Evolutionary conservation across 2,113 vertebrate genomes (phyloP).

Genomic region (Chauna torquata): DNA sequence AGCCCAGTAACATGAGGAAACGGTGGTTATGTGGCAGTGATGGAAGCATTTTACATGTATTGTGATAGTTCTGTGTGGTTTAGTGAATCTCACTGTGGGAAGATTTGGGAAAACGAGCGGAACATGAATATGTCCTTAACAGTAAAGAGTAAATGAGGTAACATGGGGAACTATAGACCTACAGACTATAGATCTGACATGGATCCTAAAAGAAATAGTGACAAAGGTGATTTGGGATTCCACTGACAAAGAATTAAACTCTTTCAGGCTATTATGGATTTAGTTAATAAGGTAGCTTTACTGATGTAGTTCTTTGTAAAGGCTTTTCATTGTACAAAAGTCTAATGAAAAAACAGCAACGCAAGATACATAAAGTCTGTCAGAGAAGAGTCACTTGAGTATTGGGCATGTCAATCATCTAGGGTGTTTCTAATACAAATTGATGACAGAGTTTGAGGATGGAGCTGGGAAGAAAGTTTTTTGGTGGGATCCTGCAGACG

Average conservation of each 20-base stretch:
- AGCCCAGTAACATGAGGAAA: not conserved
- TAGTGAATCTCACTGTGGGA: not conserved
- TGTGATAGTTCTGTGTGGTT: not conserved
- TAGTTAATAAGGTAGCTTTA: not conserved
- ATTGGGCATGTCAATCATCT: not conserved
- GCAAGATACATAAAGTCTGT: not conserved
- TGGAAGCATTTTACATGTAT: not conserved
- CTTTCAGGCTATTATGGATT: not conserved
- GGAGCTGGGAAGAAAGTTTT: not conserved
- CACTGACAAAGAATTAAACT: not conserved
- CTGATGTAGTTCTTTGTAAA: not conserved
- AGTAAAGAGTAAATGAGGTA: not conserved
- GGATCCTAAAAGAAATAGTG: not conserved
- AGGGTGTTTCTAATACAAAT: not conserved
- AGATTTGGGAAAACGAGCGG: not conserved
- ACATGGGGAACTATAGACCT: not conserved
- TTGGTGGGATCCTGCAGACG: not conserved
- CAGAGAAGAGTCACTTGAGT: not conserved
- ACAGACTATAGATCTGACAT: not conserved
- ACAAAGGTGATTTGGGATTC: not conserved
- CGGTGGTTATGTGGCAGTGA: not conserved
- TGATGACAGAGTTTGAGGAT: not conserved
- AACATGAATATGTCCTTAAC: not conserved
- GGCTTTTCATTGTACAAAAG: not conserved
- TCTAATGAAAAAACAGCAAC: not conserved